These are phyloP conservation scores for Eumerus sabulonum DNA, from an alignment of 2,888 invertebrate genomes.

Conservation along the genomic window DNA sequence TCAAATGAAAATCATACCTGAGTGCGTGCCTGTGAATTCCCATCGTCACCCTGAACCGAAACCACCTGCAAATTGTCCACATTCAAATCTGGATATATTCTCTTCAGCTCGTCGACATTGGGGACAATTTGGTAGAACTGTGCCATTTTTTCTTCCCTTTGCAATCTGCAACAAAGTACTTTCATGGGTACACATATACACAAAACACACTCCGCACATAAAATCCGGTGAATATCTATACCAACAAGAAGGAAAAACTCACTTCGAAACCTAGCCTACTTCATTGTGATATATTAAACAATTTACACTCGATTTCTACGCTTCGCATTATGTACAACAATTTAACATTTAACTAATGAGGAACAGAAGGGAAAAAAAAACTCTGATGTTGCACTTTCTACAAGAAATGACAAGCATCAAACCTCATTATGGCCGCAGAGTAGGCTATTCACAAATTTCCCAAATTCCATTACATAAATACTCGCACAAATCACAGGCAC, in stretches of 20 bases:
- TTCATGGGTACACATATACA: conserved; percentile 26
- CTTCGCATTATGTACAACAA: no score
- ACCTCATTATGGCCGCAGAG: conserved; percentile 61
- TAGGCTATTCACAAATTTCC: conserved; percentile 1
- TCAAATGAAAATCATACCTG: conserved; percentile 71
- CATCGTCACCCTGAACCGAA: conserved; percentile 76
- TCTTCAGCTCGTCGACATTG: conserved; percentile 81
- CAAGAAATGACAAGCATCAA: conserved; percentile 35
- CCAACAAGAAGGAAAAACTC: no score
- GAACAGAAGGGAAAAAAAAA: no score
- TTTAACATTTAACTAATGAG: no score
- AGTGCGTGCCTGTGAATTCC: conserved; percentile 71
- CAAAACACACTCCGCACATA: conserved; percentile 6
- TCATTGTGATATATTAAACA: no score
- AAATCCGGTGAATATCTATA: no score
- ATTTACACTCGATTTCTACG: no score
- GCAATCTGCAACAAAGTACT: conserved; percentile 14
- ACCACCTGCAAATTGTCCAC: conserved; percentile 79
- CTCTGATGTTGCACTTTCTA: conserved; percentile 40
- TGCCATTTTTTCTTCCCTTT: conserved; percentile 83
- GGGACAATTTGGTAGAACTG: conserved; percentile 85
- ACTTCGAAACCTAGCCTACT: no score
- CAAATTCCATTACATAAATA: conserved; percentile 60
- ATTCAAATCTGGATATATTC: conserved; percentile 83
- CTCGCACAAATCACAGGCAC: not conserved